A percentile compares a stretch with the other conserved stretches of the same genome.
phyloP scores from a whole-genome alignment of 2,113 vertebrate species.

The Nibea albiflora region DNA sequence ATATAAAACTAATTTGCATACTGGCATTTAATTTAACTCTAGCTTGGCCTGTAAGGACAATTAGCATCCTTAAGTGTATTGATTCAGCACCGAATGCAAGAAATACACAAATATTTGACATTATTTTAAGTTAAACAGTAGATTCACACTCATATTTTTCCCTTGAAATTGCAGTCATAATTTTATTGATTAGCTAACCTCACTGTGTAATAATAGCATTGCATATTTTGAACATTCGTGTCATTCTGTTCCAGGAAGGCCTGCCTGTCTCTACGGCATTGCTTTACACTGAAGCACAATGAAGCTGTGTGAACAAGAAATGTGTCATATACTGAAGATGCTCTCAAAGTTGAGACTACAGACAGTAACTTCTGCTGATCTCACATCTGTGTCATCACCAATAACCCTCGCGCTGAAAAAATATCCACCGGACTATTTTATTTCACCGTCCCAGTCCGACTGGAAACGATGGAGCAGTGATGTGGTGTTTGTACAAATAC shows the following conservation, averaged over 20 bases:
- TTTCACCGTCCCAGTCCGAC: not conserved
- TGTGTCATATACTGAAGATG: slow-evolving; percentile 22
- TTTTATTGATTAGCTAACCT: not conserved
- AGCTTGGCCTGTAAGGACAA: not conserved
- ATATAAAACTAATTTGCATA: slow-evolving; percentile 10
- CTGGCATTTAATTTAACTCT: not conserved
- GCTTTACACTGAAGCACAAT: not conserved
- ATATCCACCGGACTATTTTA: not conserved
- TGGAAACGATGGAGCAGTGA: slow-evolving; percentile 19
- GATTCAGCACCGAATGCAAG: not conserved
- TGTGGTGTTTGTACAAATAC: slow-evolving; percentile 1
- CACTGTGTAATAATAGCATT: not conserved
- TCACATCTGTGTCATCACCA: slow-evolving; percentile 9
- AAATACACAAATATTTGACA: not conserved
- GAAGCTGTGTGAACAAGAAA: slow-evolving; percentile 9
- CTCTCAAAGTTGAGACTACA: not conserved
- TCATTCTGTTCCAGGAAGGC: not conserved
- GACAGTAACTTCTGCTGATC: slow-evolving; percentile 14
- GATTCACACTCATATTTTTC: not conserved
- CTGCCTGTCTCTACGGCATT: not conserved
- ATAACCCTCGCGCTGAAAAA: slow-evolving; percentile 4
- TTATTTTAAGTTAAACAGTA: not conserved
- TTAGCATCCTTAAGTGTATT: not conserved
- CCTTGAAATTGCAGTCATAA: not conserved
- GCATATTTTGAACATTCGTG: not conserved